Conservation (phyloP, 2,113 vertebrate genomes). For the Pristiophorus japonicus region DNA sequence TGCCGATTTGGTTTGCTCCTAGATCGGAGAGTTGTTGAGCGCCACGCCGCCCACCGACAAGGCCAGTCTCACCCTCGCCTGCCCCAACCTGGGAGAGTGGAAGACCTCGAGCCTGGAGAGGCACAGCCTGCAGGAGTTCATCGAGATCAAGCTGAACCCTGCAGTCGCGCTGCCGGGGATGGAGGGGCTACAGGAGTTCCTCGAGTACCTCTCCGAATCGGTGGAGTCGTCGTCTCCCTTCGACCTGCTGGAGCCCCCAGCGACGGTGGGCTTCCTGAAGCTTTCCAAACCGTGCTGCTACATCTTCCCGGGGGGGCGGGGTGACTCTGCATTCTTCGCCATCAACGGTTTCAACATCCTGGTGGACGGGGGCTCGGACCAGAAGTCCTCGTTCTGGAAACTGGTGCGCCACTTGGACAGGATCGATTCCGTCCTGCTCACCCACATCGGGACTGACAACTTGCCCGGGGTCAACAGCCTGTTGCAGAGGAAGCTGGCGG, state of each 20-base stretch:
- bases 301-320: constrained; percentile 82
- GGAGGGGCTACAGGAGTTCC: constrained; percentile 85
- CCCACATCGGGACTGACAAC: constrained; percentile 77
- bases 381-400: constrained; percentile 87
- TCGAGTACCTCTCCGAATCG: constrained; percentile 80
- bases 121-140: constrained; percentile 63
- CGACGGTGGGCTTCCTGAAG: constrained; percentile 80
- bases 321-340: constrained; percentile 82
- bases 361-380: constrained; percentile 83
- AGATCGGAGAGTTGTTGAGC: constrained; percentile 71
- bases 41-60: constrained; percentile 49
- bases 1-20: not conserved
- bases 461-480: constrained; percentile 84
- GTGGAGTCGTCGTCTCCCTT: constrained; percentile 77
- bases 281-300: constrained; percentile 93
- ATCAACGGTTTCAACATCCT: constrained; percentile 88
- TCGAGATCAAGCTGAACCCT: constrained; percentile 71
- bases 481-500: constrained; percentile 74
- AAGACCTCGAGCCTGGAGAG: constrained; percentile 52
- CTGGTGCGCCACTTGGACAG: constrained; percentile 88
- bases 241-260: constrained; percentile 79
- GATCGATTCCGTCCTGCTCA: constrained; percentile 82
- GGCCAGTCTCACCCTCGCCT: constrained; percentile 70
- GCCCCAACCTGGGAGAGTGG: constrained; percentile 72
- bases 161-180: constrained; percentile 59